Conservation (phyloP, 1,140 invertebrate genomes). For the Alviniconcha marisindica region DNA sequence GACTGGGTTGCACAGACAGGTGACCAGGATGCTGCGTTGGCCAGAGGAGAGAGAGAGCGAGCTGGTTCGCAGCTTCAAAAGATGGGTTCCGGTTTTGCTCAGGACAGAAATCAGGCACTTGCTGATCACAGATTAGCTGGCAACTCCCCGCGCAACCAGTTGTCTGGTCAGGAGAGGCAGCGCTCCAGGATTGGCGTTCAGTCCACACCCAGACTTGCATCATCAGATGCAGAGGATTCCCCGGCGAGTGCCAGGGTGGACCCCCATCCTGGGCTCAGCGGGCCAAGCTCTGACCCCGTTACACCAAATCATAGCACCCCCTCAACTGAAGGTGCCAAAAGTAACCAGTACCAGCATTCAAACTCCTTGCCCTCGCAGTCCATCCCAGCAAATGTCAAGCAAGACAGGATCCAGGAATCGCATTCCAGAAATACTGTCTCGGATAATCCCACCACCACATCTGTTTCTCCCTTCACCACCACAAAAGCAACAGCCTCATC, state of each 20-base stretch:
- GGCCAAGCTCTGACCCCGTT: not conserved
- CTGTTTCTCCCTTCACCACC: not conserved
- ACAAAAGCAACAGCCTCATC: not conserved
- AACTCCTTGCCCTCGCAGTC: constrained; percentile 7
- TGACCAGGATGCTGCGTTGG: not conserved
- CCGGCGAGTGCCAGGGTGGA: not conserved
- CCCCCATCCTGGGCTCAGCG: not conserved
- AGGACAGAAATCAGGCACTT: not conserved
- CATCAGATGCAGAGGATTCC: constrained; percentile 7
- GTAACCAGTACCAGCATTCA: not conserved
- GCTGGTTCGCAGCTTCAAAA: too few relatives aligned
- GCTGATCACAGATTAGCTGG: not conserved
- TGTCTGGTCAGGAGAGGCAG: not conserved
- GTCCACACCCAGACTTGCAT: not conserved
- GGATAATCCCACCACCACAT: not conserved
- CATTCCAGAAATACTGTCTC: not conserved
- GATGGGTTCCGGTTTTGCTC: not conserved
- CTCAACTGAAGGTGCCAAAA: not conserved
- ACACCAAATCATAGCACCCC: not conserved
- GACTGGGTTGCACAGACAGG: not conserved
- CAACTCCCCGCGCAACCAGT: not conserved
- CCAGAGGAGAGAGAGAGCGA: not conserved
- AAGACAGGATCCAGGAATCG: not conserved
- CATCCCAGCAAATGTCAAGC: not conserved
- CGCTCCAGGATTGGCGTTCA: not conserved